These are phyloP conservation scores for Sepioteuthis lessoniana DNA, from an alignment of 2,888 invertebrate genomes.

Conservation along the genomic window DNA sequence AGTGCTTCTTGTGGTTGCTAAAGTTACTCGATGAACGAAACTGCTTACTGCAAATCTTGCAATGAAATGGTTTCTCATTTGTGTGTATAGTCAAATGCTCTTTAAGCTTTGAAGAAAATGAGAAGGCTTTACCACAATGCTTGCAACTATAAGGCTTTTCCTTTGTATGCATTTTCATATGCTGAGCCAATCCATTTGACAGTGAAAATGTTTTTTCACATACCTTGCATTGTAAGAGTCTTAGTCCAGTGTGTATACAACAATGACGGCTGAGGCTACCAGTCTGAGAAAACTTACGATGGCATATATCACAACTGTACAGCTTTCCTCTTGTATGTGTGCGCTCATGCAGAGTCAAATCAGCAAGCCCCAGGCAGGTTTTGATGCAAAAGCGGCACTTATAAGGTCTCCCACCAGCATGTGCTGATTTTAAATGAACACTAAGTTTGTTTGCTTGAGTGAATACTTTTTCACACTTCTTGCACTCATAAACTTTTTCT, in stretches of 20 bases:
- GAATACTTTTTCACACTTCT: background rate
- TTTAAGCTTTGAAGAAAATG: background rate
- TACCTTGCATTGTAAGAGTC: background rate
- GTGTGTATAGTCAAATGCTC: background rate
- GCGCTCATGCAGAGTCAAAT: background rate
- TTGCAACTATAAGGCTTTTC: constrained; percentile 24
- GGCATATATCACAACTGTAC: background rate
- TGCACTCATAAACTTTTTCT: background rate
- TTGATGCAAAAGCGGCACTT: constrained; percentile 34
- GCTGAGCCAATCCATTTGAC: background rate
- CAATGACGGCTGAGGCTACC: background rate
- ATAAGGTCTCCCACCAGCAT: background rate
- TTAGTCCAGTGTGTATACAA: background rate
- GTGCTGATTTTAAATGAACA: background rate
- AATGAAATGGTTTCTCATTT: constrained; percentile 42
- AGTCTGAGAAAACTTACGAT: background rate
- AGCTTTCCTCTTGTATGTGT: background rate
- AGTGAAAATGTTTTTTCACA: constrained; percentile 38
- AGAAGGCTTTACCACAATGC: background rate
- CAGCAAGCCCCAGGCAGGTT: background rate
- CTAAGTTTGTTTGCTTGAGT: background rate
- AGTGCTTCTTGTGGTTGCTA: background rate
- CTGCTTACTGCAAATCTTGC: constrained; percentile 25
- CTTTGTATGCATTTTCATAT: background rate
- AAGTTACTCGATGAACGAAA: background rate